Base-by-base conservation (phyloP, 2,113 vertebrate genomes). In the Oryzias curvinotus region DNA sequence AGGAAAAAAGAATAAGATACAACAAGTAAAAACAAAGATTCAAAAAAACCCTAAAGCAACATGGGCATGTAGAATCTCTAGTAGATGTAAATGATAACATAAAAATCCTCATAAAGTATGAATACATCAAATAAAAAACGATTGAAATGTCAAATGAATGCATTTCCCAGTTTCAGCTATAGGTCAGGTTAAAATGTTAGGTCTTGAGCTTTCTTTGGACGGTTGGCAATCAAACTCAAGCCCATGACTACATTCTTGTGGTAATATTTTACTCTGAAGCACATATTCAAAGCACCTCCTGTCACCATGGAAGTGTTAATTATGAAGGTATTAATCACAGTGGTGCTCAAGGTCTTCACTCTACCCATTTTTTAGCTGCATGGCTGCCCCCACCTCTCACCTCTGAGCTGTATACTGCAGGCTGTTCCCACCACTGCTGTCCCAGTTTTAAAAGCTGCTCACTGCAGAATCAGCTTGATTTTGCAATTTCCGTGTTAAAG, bases 251-350 rank as follows among this genome's bases (percentile, higher is more conserved):
- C 43, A 52, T 7, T 58, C 58, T 23, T 23, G 12, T 53, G 49
- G 46, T 56, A 36, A 57, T 13, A 19, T 16, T 16, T 48, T 7
- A 36, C 21, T n/a, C 15, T 23, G 1, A 14, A 36, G 43, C 5
- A n/a, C 44, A 28, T 30, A 43, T 36, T 59, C 30, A 49, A 7
- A 16, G 48, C 51, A 59, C 17, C 36, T 26, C 15, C 42, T 71
- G 51, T 53, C n/a, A 64, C 64, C 23, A 28, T 43, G 21, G 13
- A 49, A 58, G 21, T 48, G 61, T 14, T 58, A 53, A 57, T 71
- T 65, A 59, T 58, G 49, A 44, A 42, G 61, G 36, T 64, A 52
- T 53, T 65, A 52, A 64, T 58, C 44, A 43, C 51, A n/a, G 61
- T 1, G 5, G 54, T 53, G 47, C 54, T 58, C 42, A 36, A 46